These are phyloP conservation scores for Spisula subtruncata DNA, from an alignment of 2,888 invertebrate species.

Conservation along the genomic window DNA sequence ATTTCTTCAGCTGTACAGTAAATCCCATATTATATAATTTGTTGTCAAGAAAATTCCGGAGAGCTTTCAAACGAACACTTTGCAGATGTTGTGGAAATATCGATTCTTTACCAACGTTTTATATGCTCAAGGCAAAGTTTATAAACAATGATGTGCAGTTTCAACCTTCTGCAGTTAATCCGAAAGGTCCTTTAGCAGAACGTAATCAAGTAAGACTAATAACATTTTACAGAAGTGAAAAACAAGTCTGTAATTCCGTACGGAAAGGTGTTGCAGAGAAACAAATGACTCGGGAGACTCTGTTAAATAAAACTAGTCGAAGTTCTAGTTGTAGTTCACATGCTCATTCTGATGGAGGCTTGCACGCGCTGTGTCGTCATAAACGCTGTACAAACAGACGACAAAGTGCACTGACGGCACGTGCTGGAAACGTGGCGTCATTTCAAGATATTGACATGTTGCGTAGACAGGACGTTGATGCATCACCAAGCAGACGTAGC, in stretches of 20 bases:
- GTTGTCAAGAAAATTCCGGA: slow-evolving; percentile 97
- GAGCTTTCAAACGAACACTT: slow-evolving; percentile 94
- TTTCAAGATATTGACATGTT: slow-evolving; percentile 72
- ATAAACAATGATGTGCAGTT: slow-evolving; percentile 69
- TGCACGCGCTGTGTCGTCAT: slow-evolving; percentile 77
- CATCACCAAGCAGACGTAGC: not conserved
- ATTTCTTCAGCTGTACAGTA: slow-evolving; percentile 97
- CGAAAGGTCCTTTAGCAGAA: slow-evolving; percentile 61
- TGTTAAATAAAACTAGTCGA: slow-evolving; percentile 68
- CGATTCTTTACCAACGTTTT: slow-evolving; percentile 81
- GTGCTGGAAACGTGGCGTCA: slow-evolving; percentile 67
- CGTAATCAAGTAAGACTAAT: slow-evolving; percentile 66
- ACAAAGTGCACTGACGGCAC: slow-evolving; percentile 62
- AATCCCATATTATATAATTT: slow-evolving; percentile 98
- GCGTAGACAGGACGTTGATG: not conserved
- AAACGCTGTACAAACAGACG: slow-evolving; percentile 73
- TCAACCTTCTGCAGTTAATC: slow-evolving; percentile 50
- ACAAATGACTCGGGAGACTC: slow-evolving; percentile 72
- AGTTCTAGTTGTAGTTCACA: slow-evolving; percentile 72
- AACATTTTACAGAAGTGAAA: slow-evolving; percentile 66
- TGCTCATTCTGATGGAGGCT: slow-evolving; percentile 78
- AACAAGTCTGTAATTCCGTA: slow-evolving; percentile 19
- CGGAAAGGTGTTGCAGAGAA: slow-evolving; percentile 54
- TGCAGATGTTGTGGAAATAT: slow-evolving; percentile 82
- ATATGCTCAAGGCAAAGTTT: slow-evolving; percentile 78